phyloP scores from a whole-genome alignment of 2,113 vertebrate genomes.

The Hemiprocne comata region DNA sequence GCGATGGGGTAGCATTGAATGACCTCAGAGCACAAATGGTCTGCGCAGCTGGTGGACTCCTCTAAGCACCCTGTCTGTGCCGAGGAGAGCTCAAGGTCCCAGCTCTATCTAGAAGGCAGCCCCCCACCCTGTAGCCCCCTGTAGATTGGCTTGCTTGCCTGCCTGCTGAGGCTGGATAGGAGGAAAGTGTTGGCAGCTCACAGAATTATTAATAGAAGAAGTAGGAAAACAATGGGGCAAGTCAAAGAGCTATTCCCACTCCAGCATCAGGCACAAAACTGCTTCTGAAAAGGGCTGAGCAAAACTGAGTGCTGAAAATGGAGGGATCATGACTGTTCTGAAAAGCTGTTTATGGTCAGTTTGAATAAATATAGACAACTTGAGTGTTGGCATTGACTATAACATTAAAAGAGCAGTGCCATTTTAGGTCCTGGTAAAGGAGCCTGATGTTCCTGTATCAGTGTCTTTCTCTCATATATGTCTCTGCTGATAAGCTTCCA shows the following conservation, averaged over 20 bases:
- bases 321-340: accelerated
- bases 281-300: background rate
- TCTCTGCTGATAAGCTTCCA: background rate
- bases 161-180: background rate
- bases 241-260: background rate
- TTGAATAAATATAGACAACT: background rate
- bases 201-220: background rate
- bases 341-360: background rate
- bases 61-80: background rate
- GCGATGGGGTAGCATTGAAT: constrained; percentile 47
- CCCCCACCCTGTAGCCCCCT: background rate
- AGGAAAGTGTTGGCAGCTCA: background rate
- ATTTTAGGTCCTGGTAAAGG: background rate
- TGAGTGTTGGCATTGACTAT: background rate
- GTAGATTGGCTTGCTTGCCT: background rate
- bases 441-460: background rate
- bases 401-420: background rate
- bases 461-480: background rate
- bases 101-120: background rate
- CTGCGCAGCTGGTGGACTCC: constrained; percentile 41
- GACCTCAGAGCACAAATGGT: constrained; percentile 65
- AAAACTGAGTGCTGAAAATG: background rate
- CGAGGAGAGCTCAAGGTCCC: background rate
- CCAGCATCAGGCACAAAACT: background rate
- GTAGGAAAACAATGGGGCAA: background rate